Conservation (phyloP, 2,113 vertebrate species). For the Lamprotornis superbus region DNA sequence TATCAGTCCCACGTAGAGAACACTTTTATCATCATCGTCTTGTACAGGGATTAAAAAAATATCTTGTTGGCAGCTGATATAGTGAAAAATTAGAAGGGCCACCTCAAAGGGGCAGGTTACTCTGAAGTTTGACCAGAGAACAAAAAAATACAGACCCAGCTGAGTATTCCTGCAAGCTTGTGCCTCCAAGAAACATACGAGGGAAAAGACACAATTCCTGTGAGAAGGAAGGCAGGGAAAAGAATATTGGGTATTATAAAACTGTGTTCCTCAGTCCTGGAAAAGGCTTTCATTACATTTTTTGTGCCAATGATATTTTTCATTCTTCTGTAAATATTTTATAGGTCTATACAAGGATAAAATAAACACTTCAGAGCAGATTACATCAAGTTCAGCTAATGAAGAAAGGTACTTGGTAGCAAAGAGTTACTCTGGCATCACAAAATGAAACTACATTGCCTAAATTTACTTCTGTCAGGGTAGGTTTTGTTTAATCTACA, state of each 20-base stretch:
- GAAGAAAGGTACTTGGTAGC: not conserved
- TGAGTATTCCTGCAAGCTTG: not conserved
- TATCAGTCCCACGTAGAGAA: not conserved
- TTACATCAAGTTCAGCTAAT: slow-evolving; percentile 37
- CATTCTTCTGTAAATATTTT: not conserved
- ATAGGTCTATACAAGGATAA: slow-evolving; percentile 1
- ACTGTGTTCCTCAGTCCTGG: not conserved
- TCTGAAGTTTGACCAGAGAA: not conserved
- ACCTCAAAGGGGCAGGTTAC: not conserved
- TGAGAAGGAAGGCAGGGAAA: not conserved
- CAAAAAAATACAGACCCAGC: not conserved
- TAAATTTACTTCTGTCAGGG: slow-evolving; percentile 28
- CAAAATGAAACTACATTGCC: slow-evolving; percentile 8
- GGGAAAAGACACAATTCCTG: not conserved
- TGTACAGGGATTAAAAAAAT: slow-evolving; percentile 3
- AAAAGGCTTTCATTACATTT: not conserved
- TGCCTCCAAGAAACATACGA: not conserved
- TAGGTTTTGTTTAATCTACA: slow-evolving; percentile 39
- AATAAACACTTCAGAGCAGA: slow-evolving; percentile 48
- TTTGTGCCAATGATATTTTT: not conserved
- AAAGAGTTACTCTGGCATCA: slow-evolving; percentile 9
- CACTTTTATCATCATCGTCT: not conserved
- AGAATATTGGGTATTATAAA: not conserved
- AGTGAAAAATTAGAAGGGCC: not conserved
- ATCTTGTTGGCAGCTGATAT: not conserved